Conservation (phyloP, 2,888 invertebrate species). For the Odontocolon sp. region DNA sequence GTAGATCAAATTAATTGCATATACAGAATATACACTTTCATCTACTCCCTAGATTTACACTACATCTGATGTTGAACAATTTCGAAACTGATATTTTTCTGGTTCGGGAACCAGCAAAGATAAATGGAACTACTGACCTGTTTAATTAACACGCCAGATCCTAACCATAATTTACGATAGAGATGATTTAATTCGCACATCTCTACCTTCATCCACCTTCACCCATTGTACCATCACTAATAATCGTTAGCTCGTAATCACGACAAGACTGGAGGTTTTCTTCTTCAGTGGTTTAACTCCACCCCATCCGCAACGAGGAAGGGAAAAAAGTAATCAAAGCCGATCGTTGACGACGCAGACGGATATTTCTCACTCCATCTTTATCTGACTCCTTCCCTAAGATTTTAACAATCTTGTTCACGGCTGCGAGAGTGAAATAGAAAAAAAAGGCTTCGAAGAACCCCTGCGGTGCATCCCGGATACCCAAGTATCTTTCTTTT, state of each 20-base stretch:
- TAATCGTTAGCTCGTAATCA: constrained; percentile 33
- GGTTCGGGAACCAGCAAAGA: not conserved
- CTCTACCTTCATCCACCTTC: constrained; percentile 19
- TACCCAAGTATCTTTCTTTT: constrained; percentile 19
- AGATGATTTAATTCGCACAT: constrained; percentile 22
- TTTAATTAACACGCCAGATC: constrained; percentile 26
- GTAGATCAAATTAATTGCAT: constrained; percentile 31
- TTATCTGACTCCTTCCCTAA: not conserved
- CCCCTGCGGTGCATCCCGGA: constrained; percentile 41
- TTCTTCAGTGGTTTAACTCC: not conserved
- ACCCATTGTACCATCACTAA: constrained; percentile 37
- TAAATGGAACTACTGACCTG: constrained; percentile 43
- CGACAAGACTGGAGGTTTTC: not conserved
- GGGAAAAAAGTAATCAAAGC: constrained; percentile 16
- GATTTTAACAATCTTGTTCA: constrained; percentile 14
- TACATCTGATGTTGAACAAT: constrained; percentile 6
- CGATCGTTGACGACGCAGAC: not conserved
- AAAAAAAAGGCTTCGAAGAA: constrained; percentile 10
- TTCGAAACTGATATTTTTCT: constrained; percentile 12
- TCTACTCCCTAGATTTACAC: not conserved
- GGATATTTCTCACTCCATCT: not conserved
- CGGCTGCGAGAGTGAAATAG: constrained; percentile 22
- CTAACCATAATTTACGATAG: constrained; percentile 38
- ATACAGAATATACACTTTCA: constrained; percentile 6
- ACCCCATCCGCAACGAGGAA: not conserved